Evolutionary conservation across 2,888 invertebrate genomes (phyloP), one percentile per base, ranked within the genome.

Genomic region (Lacanobia wlatinum): DNA sequence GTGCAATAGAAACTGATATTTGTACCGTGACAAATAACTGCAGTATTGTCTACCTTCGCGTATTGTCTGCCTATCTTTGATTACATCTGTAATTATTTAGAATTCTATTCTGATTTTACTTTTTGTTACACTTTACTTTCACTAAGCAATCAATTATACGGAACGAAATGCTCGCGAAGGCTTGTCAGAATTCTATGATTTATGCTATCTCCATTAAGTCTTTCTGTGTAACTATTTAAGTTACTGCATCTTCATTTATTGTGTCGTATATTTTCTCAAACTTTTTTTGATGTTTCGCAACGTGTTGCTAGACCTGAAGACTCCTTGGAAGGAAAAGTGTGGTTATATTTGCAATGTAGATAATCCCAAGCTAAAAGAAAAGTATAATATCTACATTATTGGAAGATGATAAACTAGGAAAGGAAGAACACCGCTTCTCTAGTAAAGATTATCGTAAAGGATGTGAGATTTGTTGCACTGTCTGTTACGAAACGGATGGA

Each of bases 121-220:
- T 84, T 76, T 76, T 73, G 76, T 65, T 74, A 76, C 70, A 73
- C 59, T 78, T 70, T 67, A 80, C 89, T 90, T 90, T 90, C 89
- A 86, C 90, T 88, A 65, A 60, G 75, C 67, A 88, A 89, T 87
- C 87, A 85, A 89, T 90, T 89, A 84, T 76, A 80, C 71, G 73
- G 76, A 85, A 82, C 84, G 78, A 80, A 88, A 80, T 80, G 70
- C 80, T 86, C 84, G 84, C 80, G 79, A 80, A 77, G 63, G 68
- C 61, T 62, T 71, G 69, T 76, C 76, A 68, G 76, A 73, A 50
- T 65, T 61, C 64, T 55, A 62, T 74, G 79, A 84, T 84, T 86
- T 76, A 85, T 84, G 60, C 43, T 18, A 67, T 63, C 72, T 61
- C 50, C 50, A 46, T 69, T 40, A 52, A 70, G 46, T 48, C 59